Evolutionary conservation across 53 echinoderm and acorn worm genomes (phyloP), one percentile per base, ranked within the genome.

Genomic region (Zoroaster sp.): DNA sequence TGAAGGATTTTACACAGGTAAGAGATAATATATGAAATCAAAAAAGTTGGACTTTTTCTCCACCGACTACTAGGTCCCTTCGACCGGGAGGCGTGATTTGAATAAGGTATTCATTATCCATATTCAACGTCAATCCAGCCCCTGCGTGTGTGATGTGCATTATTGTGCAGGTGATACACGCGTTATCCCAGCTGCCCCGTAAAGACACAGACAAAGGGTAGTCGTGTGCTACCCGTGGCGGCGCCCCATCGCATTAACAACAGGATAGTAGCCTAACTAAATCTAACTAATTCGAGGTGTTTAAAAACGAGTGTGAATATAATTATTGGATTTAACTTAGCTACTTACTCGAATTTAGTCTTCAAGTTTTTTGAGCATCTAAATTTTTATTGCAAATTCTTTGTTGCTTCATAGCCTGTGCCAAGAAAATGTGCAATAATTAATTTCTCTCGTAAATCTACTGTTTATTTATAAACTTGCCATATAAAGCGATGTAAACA

Each of bases 211-310:
- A 81, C 81, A 81, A 81, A 81, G 81, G 54, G 32, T 81, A 11
- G 10, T 11, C 32, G 17, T 3, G 14, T 13, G 40, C 28, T 23
- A 81, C 81, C 63, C 33, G 20, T 81, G 81, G 81, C 67, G 81
- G 81, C 81, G 81, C 81, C 81, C 81, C 81, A 81, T 81, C 81
- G 67, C 32, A 81, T 81, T 81, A 66, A 41, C 66, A 81, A 81
- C 81, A 40, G 37, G 43, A 25, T 2, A 59, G 63, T 59, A 59
- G 28, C 15, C n/a, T 9, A 47, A 47, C 7, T 13, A 47, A 47
- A 47, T 9, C 47, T 47, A 13, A 7, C 53, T 53, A 18, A 53
- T 53, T 13, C 10, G 11, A 47, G 10, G 47, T 47, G 20, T 53
- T 53, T 53, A 53, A 53, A 53, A 8, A 53, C 14, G 17, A 53